These are phyloP conservation scores for Zaprionus capensis DNA, from an alignment of 1,140 invertebrate genomes.

Conservation along the genomic window DNA sequence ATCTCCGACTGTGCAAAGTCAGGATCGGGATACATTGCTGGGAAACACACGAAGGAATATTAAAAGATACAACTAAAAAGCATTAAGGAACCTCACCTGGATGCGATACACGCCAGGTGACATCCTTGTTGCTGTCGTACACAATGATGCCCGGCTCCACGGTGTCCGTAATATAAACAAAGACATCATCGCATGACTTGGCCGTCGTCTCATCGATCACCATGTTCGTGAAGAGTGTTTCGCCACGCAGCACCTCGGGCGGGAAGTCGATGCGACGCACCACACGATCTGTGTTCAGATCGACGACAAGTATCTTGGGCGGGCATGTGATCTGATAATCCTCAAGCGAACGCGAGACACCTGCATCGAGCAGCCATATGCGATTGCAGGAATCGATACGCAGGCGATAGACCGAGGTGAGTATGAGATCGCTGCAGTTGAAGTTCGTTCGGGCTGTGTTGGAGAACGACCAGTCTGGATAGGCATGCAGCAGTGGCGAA, in stretches of 20 bases:
- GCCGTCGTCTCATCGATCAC: slow-evolving; percentile 89
- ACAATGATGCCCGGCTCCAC: slow-evolving; percentile 91
- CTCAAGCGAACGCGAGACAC: slow-evolving; percentile 90
- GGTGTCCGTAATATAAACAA: slow-evolving; percentile 91
- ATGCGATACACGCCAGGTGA: slow-evolving; percentile 90
- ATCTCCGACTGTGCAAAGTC: slow-evolving; percentile 89
- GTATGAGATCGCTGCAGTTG: slow-evolving; percentile 89
- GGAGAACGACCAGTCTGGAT: slow-evolving; percentile 92
- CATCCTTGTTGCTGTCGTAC: slow-evolving; percentile 89
- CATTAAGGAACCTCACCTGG: slow-evolving; percentile 72
- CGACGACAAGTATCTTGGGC: slow-evolving; percentile 92
- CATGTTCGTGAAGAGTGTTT: slow-evolving; percentile 90
- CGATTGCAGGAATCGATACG: slow-evolving; percentile 90
- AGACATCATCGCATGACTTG: slow-evolving; percentile 89
- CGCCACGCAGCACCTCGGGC: slow-evolving; percentile 87
- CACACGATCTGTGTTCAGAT: slow-evolving; percentile 88
- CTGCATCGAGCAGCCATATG: slow-evolving; percentile 90
- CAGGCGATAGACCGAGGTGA: slow-evolving; percentile 91
- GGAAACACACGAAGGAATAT: not conserved
- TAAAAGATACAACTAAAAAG: no score
- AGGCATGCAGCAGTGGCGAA: slow-evolving; percentile 89
- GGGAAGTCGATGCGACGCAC: slow-evolving; percentile 87
- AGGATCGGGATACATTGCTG: slow-evolving; percentile 91
- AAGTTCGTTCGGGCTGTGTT: slow-evolving; percentile 87
- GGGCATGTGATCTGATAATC: slow-evolving; percentile 90